phyloP scores from a whole-genome alignment of 2,113 vertebrate genomes.

The Neogale vison region DNA sequence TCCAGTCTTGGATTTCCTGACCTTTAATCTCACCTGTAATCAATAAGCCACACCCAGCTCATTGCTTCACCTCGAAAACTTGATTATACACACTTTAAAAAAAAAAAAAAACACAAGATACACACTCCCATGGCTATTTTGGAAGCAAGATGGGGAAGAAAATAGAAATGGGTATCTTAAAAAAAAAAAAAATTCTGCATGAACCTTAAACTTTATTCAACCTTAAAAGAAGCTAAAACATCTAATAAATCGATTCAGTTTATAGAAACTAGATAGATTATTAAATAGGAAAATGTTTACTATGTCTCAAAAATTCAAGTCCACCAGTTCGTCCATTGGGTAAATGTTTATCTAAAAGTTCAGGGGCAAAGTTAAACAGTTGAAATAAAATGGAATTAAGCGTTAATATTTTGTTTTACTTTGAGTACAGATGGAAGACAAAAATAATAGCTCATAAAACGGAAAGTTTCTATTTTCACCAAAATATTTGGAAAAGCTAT shows the following conservation, averaged over 20 bases:
- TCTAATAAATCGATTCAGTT: constrained; percentile 70
- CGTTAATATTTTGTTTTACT: constrained; percentile 82
- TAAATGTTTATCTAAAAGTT: constrained; percentile 80
- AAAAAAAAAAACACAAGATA: background rate
- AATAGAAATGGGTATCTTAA: background rate
- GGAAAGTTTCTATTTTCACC: constrained; percentile 73
- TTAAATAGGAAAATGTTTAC: constrained; percentile 70
- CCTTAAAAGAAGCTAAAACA: constrained; percentile 54
- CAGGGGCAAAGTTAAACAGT: constrained; percentile 79
- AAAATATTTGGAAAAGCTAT: constrained; percentile 77
- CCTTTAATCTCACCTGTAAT: background rate
- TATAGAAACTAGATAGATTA: constrained; percentile 62
- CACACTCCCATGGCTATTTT: background rate
- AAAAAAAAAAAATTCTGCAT: background rate
- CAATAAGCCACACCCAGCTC: background rate
- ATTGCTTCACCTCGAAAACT: background rate
- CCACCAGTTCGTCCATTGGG: constrained; percentile 64
- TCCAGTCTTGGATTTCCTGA: background rate
- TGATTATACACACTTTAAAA: background rate
- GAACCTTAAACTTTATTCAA: constrained; percentile 61
- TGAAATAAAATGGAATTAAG: constrained; percentile 83
- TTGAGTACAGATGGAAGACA: constrained; percentile 68
- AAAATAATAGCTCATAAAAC: constrained; percentile 79
- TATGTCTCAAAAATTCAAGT: constrained; percentile 61
- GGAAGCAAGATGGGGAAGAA: background rate